A percentile compares a stretch with the other conserved stretches of the same genome.
Conservation (phyloP, 2,888 invertebrate genomes). For the Drosophila diplacantha region DNA sequence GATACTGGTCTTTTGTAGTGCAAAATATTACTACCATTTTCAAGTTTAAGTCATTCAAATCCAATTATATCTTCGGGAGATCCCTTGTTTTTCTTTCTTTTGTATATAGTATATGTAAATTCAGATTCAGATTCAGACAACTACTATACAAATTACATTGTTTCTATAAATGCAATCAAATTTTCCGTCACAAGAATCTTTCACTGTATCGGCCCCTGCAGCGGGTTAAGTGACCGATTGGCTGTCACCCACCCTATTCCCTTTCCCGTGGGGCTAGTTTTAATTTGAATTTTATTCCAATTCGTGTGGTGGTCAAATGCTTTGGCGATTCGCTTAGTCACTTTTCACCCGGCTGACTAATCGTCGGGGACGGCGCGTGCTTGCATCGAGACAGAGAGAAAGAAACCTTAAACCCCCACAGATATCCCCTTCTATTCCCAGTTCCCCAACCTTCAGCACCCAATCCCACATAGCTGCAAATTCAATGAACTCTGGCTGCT, state of each 20-base stretch:
- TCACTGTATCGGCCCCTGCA: constrained; percentile 7
- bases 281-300: constrained; percentile 53
- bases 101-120: no score
- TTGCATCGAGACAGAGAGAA: constrained; percentile 20
- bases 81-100: not conserved
- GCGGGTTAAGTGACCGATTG: constrained; percentile 49
- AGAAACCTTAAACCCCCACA: constrained; percentile 17
- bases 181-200: not conserved
- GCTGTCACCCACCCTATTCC: constrained; percentile 11
- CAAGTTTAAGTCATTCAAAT: not conserved
- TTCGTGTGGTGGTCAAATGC: constrained; percentile 33
- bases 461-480: constrained; percentile 13
- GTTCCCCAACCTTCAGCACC: not conserved
- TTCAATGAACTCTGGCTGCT: constrained; percentile 43
- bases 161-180: not conserved
- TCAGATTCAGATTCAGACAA: no score
- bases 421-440: constrained; percentile 10
- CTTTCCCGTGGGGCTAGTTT: constrained; percentile 25
- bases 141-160: not conserved
- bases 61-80: not conserved
- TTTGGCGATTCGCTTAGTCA: constrained; percentile 56
- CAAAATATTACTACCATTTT: not conserved
- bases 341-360: constrained; percentile 53
- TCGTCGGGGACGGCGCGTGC: constrained; percentile 45
- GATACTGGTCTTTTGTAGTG: not conserved